Base-by-base conservation (phyloP, 2,113 vertebrate species). In the Tupaia chinensis region DNA sequence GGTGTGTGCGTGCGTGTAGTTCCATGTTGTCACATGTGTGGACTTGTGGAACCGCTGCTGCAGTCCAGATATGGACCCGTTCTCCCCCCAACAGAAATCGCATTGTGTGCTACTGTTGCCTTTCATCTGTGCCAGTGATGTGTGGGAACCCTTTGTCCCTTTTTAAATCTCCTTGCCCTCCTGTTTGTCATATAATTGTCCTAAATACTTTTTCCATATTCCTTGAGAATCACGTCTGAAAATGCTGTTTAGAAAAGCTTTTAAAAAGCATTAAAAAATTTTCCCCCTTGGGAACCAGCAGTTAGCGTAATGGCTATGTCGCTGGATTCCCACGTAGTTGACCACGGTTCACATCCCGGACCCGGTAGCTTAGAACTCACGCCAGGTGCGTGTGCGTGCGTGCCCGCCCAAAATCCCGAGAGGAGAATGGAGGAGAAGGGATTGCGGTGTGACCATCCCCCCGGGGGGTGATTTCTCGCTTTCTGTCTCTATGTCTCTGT, bases 1-100 rank as follows among this genome's bases (percentile, higher is more conserved):
- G 3, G 44, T 5, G 44, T 5, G 0, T 32, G 11, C 32, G n/a
- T 7, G 0, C 58, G 15, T 66, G 1, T 44, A 9, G 65, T 58
- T 79, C 58, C 3, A 22, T 60, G 29, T 70, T 66, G 15, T 56
- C 53, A 60, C 11, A 25, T 0, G 10, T 60, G 53, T 23, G 3
- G 56, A 63, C 65, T 74, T 9, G 7, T 1, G 19, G 53, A 19
- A 14, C 53, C n/a, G 15, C 25, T 27, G 3, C 5, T 66, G 44
- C 20, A 29, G 0, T 70, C 1, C 6, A 60, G 19, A 1, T 65
- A 13, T 3, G 9, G 56, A 61, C 23, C 11, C 5, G 7, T 12
- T 72, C n/a, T 13, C 4, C 83, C 58, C 5, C 11, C 70, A 3
- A 0, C 5, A 65, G 87, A 54, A 14, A 20, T 61, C n/a, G 13